Evolutionary conservation across 2,888 invertebrate species (phyloP).

Genomic region (Idaea aversata): DNA sequence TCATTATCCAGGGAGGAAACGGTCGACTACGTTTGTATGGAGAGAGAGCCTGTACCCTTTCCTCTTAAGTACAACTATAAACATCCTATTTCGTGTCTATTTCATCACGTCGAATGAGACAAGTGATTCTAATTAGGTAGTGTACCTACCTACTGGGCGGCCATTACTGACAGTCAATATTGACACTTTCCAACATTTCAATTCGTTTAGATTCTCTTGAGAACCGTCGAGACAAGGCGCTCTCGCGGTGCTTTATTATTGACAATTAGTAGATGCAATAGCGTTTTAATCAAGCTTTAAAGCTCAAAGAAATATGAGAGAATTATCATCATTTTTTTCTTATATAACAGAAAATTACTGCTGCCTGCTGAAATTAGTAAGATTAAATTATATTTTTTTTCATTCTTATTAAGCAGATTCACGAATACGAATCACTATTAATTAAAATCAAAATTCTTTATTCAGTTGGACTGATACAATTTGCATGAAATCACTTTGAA

Average conservation of each 20-base stretch:
- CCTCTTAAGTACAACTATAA: conserved; percentile 10
- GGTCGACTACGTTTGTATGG: no score
- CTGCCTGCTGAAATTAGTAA: no score
- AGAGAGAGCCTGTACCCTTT: no score
- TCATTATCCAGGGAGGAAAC: no score
- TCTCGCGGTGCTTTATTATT: conserved; percentile 39
- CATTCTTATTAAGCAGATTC: no score
- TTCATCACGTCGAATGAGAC: conserved; percentile 14
- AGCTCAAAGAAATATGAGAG: background rate
- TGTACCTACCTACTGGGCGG: conserved; percentile 8
- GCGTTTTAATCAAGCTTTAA: conserved; percentile 6
- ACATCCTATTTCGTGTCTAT: conserved; percentile 18
- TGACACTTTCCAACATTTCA: conserved; percentile 46
- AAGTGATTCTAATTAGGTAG: conserved; percentile 18
- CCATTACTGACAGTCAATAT: conserved; percentile 38
- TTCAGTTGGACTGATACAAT: no score
- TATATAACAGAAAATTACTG: no score
- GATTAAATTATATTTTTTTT: no score
- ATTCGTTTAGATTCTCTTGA: conserved; percentile 34
- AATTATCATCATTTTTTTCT: no score
- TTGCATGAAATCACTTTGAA: no score
- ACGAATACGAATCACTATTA: no score
- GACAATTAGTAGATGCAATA: conserved; percentile 41
- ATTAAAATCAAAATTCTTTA: no score
- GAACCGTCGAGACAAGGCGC: conserved; percentile 21